Evolutionary conservation across 2,888 invertebrate species (phyloP), one percentile per base, ranked within the genome.

Genomic region (Pyrochroa serraticornis): DNA sequence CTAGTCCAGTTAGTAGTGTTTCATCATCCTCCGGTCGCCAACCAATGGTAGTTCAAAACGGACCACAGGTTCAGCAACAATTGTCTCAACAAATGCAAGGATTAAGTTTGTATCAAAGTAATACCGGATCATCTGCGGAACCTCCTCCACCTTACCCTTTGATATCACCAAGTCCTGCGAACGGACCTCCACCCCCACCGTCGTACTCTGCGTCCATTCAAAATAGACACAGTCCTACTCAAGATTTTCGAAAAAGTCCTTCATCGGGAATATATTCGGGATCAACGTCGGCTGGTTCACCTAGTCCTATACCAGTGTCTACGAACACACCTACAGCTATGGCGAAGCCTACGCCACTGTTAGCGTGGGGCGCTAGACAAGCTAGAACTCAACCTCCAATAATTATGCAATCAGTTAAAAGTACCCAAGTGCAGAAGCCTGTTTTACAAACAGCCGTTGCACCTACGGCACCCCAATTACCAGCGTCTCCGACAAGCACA

Each of bases 361-460:
- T 89, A 76, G 90, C 92, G 42, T 92, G 94, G 88, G 89, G 90
- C 53, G 91, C 93, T 51, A 83, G 91, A 45, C 95, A 95, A 77
- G 89, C 93, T 35, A 92, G 91, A 72, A 90, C 94, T 12, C 95
- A 95, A 73, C 91, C 94, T 44, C 95, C 95, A 6, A 93, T 97
- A 65, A 95, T 97, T 63, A 97, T 96, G 95, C 95, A 96, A 77
- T 93, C 95, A 31, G 97, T 97, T 10, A 94, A 94, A 78, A 95
- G 95, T 81, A 95, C 95, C 10, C 95, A 95, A 79, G 95, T 95
- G 35, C 95, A 95, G 75, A 97, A 96, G 77, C 97, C 97, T 0
- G 89, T 95, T 30, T 82, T 96, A 63, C 97, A 97, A 80, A 97
- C 95, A 9, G 97, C 97, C 7, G 93, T 95, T 44, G 95, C 93